Base-by-base conservation (phyloP, 2,797 vertebrate genomes). In the Orestias chungarensis region DNA sequence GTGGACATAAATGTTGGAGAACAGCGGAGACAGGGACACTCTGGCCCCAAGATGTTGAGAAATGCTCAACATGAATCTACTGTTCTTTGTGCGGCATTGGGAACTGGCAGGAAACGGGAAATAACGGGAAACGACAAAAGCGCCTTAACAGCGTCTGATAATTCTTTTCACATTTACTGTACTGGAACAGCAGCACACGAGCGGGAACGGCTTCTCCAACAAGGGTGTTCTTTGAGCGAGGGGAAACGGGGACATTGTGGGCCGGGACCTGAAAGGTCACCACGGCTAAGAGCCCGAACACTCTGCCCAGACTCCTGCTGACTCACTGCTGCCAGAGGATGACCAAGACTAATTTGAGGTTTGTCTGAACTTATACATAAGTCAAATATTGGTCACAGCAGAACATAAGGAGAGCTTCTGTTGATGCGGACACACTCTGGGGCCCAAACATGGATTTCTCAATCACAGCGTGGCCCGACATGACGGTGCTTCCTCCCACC, bases 301-400 rank as follows among this genome's bases (percentile, higher is more conserved):
- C 83, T 82, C 72, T 80, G 87, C 55, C 78, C 55, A 72, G 75
- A 70, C 71, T 67, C 82, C 78, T 25, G 82, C 84, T 94, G 94
- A 94, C 78, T 94, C 92, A 93, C 25, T 3, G 54, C 79, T 27
- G 68, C 68, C 78, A 42, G 59, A 74, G 27, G 62, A 44, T 27
- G 25, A 78, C 82, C 72, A 68, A 75, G 74, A 77, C 84, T 76
- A 76, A 89, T 78, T 68, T 74, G 66, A n/a, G 77, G 62, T 64
- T 65, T 8, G 73, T 87, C 71, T 66, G 31, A 10, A 68, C 78
- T 68, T 71, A 68, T 62, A 78, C 80, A 86, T 92, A 91, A 91
- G 88, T 94, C 93, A 93, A 92, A 91, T 83, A 86, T 93, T 90
- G 91, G 89, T 94, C 93, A 93, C 84, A 46, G 78, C 9, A 33